A percentile compares a stretch with the other conserved stretches of the same genome.
phyloP scores from a whole-genome alignment of 1,140 invertebrate species.

The Drosophila rufa region DNA sequence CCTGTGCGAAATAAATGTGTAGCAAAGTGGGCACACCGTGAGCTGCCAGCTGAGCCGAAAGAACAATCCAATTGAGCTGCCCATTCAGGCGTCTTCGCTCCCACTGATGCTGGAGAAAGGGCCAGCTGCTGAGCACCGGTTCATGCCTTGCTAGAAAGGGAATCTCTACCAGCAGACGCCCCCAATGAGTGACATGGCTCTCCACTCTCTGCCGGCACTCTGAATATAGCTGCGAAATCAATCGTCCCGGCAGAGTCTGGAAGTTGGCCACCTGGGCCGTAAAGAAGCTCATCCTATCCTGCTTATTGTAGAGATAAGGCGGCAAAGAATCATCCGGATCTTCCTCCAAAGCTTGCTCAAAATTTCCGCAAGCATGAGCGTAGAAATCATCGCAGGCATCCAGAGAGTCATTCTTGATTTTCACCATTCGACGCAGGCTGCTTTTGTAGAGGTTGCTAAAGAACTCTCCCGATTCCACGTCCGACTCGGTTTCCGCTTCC shows the following conservation, averaged over 20 bases:
- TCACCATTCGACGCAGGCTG: conserved; percentile 55
- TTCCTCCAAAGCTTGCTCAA: not conserved
- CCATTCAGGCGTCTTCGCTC: conserved; percentile 32
- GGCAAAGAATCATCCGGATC: conserved; percentile 51
- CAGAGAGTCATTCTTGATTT: conserved; percentile 47
- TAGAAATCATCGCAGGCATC: conserved; percentile 76
- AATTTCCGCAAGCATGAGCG: conserved; percentile 74
- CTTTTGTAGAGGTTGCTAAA: conserved; percentile 62
- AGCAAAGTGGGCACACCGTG: conserved; percentile 69
- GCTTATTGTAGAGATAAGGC: conserved; percentile 71
- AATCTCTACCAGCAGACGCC: conserved; percentile 52
- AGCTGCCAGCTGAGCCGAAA: conserved; percentile 68
- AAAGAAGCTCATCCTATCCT: conserved; percentile 76
- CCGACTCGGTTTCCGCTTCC: conserved; percentile 10
- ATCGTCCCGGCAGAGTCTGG: conserved; percentile 47
- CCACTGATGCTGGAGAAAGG: conserved; percentile 70
- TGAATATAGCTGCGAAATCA: conserved; percentile 57
- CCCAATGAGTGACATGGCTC: conserved; percentile 33
- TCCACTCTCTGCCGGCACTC: conserved; percentile 47
- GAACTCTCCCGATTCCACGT: conserved; percentile 39
- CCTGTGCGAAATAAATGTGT: conserved; percentile 71
- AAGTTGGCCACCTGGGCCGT: conserved; percentile 52
- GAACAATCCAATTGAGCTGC: conserved; percentile 62
- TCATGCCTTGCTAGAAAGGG: conserved; percentile 51
- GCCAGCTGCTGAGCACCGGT: conserved; percentile 48